Evolutionary conservation across 2,113 vertebrate genomes (phyloP).

Genomic region (Baryphthengus martii): DNA sequence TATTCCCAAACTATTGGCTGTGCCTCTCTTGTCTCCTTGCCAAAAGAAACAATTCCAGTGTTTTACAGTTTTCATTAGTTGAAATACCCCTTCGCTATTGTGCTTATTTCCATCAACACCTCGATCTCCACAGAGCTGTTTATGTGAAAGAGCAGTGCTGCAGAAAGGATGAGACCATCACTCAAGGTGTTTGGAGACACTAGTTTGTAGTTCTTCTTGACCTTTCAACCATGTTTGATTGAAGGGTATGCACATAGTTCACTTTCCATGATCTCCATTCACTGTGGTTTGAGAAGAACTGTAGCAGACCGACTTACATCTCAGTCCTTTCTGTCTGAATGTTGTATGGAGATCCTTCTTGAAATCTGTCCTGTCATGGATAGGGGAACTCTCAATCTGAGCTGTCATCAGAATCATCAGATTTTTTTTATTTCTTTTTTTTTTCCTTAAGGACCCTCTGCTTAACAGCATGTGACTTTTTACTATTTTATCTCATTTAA

Average conservation of each 20-base stretch:
- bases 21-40: background rate
- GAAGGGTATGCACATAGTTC: background rate
- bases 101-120: background rate
- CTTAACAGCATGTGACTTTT: background rate
- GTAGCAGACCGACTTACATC: background rate
- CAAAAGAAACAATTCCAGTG: background rate
- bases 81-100: background rate
- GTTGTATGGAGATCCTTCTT: background rate
- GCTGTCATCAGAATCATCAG: background rate
- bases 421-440: background rate
- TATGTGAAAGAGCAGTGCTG: background rate
- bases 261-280: background rate
- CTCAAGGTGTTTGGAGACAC: background rate
- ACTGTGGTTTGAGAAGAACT: background rate
- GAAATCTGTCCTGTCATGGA: background rate
- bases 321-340: background rate
- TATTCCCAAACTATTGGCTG: background rate
- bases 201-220: background rate
- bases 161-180: background rate
- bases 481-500: background rate
- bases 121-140: background rate
- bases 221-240: background rate
- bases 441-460: background rate
- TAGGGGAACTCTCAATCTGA: background rate
- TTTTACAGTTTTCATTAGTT: background rate